Conservation (phyloP, 2,113 vertebrate species). For the Rutilus rutilus region DNA sequence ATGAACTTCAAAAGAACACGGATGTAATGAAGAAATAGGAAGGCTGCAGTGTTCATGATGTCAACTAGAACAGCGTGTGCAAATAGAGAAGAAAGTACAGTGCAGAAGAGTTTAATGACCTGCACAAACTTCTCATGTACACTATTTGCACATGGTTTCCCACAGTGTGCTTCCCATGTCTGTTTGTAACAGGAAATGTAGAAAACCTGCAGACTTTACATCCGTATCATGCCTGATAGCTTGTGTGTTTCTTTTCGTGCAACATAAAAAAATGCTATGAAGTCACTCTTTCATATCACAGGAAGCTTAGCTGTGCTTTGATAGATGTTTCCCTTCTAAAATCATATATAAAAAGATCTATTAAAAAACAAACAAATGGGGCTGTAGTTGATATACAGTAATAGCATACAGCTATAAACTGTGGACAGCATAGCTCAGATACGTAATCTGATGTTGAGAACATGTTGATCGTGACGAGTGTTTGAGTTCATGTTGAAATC, state of each 20-base stretch:
- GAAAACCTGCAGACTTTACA: neutral
- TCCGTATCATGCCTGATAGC: neutral
- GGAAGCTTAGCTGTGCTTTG: neutral
- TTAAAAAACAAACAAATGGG: neutral
- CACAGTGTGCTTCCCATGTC: neutral
- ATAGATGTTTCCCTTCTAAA: neutral
- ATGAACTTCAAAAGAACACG: neutral
- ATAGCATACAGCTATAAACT: neutral
- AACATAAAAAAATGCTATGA: neutral
- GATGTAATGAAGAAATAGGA: slow-evolving; percentile 24
- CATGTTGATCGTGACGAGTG: neutral
- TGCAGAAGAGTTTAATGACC: neutral
- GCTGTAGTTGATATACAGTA: neutral
- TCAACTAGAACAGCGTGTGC: neutral
- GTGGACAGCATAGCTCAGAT: neutral
- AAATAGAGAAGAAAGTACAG: neutral
- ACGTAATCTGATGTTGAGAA: neutral
- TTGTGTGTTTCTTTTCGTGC: neutral
- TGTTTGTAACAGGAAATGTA: neutral
- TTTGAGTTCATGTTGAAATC: neutral
- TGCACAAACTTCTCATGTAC: neutral
- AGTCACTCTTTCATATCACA: neutral
- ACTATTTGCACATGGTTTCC: neutral
- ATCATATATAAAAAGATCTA: neutral
- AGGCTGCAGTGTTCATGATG: slow-evolving; percentile 6